phyloP scores from a whole-genome alignment of 2,888 invertebrate species.

The Luffia ferchaultella region DNA sequence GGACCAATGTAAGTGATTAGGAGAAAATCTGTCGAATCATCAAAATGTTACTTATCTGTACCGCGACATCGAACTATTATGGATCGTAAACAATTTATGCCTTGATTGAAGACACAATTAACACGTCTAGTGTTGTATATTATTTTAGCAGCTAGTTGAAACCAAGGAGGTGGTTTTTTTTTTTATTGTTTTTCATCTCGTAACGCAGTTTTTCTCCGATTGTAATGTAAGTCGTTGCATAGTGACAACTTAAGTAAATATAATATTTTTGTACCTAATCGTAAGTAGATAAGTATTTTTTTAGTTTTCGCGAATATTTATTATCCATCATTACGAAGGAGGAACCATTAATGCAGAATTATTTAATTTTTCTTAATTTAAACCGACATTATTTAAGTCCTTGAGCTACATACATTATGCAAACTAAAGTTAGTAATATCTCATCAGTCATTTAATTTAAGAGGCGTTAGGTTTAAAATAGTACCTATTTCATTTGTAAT shows the following conservation, averaged over 20 bases:
- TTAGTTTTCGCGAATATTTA: slow-evolving; percentile 59
- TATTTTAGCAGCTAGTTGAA: slow-evolving; percentile 15
- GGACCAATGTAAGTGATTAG: slow-evolving; percentile 64
- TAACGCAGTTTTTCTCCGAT: slow-evolving; percentile 55
- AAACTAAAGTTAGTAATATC: slow-evolving; percentile 58
- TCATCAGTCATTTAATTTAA: slow-evolving; percentile 65
- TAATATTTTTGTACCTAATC: slow-evolving; percentile 64
- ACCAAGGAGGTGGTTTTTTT: slow-evolving; percentile 34
- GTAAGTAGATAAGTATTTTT: slow-evolving; percentile 57
- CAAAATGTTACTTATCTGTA: slow-evolving; percentile 40
- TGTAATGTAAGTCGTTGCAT: slow-evolving; percentile 44
- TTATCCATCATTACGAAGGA: slow-evolving; percentile 63
- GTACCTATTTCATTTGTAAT: slow-evolving; percentile 60
- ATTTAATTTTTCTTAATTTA: slow-evolving; percentile 65
- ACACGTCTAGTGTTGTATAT: neutral
- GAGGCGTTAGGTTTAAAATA: slow-evolving; percentile 54
- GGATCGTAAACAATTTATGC: neutral
- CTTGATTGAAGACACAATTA: neutral
- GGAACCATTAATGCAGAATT: slow-evolving; percentile 60
- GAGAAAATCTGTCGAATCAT: slow-evolving; percentile 57
- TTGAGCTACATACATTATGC: slow-evolving; percentile 36
- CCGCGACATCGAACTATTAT: slow-evolving; percentile 26
- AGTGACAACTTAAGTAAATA: slow-evolving; percentile 44
- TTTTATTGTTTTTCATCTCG: slow-evolving; percentile 35
- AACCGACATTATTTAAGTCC: slow-evolving; percentile 48